phyloP scores from a whole-genome alignment of 2,797 vertebrate species.

The Alauda arvensis region DNA sequence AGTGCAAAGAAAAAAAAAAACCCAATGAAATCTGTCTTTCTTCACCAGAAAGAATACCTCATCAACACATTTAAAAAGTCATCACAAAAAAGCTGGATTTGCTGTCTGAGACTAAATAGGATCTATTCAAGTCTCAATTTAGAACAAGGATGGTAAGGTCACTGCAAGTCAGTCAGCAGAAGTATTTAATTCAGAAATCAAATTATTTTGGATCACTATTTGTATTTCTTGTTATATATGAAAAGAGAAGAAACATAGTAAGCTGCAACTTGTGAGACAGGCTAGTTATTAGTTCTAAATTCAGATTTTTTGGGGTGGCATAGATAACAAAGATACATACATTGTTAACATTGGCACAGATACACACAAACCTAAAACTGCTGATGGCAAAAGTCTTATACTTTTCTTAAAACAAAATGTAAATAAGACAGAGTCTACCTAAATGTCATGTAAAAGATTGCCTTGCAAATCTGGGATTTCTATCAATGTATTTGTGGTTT shows the following conservation, averaged over 20 bases:
- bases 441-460: not conserved
- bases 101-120: not conserved
- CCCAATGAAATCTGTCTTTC: not conserved
- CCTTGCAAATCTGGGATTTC: not conserved
- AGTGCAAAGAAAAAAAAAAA: not conserved
- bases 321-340: not conserved
- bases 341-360: not conserved
- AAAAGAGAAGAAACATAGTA: not conserved
- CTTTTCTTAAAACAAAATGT: not conserved
- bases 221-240: not conserved
- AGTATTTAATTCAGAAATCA: not conserved
- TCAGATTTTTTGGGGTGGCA: not conserved
- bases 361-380: not conserved
- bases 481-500: not conserved
- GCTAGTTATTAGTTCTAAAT: not conserved
- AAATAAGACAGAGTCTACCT: not conserved
- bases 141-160: not conserved
- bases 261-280: not conserved
- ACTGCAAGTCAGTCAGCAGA: not conserved
- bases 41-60: not conserved
- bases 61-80: not conserved
- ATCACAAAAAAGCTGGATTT: not conserved
- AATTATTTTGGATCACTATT: not conserved
- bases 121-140: slow-evolving; percentile 6
- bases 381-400: not conserved